Percentiles rank a stretch among this genome's conserved stretches.
These are phyloP conservation scores for Pasiphila rectangulata DNA, from an alignment of 2,888 invertebrate genomes.

Conservation along the genomic window DNA sequence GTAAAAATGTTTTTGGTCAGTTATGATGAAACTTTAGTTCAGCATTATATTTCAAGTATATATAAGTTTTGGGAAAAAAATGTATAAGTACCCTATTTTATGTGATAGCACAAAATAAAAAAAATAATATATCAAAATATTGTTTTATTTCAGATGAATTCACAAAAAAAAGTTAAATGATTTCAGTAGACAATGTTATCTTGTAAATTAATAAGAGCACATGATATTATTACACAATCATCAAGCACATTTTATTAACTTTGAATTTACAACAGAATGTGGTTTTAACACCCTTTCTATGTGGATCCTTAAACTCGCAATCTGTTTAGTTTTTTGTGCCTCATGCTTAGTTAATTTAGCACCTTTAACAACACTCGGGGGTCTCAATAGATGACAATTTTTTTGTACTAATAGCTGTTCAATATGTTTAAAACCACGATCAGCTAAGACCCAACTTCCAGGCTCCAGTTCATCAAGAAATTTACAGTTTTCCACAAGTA, in stretches of 20 bases:
- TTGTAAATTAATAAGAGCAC: no score
- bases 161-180: no score
- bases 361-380: background rate
- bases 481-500: background rate
- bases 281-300: background rate
- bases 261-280: no score
- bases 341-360: background rate
- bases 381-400: background rate
- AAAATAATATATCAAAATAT: background rate
- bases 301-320: background rate
- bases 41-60: background rate
- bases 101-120: background rate
- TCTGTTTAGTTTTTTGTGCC: no score
- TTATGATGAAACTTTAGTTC: background rate
- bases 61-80: background rate
- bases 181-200: no score
- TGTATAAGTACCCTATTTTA: background rate
- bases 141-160: no score
- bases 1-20: background rate
- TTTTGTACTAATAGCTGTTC: background rate
- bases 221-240: no score
- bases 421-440: background rate
- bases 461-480: background rate
- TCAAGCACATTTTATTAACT: no score
- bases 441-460: background rate